phyloP scores from a whole-genome alignment of 2,888 invertebrate genomes.

The Ctena decussata region DNA sequence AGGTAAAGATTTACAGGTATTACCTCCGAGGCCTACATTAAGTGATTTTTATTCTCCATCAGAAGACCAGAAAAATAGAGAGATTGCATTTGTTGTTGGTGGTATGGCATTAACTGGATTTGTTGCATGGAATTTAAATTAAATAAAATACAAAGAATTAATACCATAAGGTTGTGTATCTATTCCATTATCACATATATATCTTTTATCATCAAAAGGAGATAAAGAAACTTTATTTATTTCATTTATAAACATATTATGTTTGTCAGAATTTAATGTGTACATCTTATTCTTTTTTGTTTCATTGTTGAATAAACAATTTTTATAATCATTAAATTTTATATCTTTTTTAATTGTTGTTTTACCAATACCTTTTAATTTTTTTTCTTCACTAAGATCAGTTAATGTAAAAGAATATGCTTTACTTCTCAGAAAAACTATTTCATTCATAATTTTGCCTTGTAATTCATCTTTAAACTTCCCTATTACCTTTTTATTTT shows the following conservation, averaged over 20 bases:
- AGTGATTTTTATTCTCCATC: constrained; percentile 36
- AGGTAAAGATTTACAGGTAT: constrained; percentile 19
- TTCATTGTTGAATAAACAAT: constrained; percentile 28
- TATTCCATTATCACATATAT: constrained; percentile 39
- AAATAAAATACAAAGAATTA: constrained; percentile 24
- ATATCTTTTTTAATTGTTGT: constrained; percentile 25
- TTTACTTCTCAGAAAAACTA: constrained; percentile 43
- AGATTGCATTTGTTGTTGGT: constrained; percentile 24
- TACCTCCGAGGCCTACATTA: constrained; percentile 20
- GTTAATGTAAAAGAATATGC: constrained; percentile 19
- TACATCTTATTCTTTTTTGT: constrained; percentile 31
- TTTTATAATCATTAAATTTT: constrained; percentile 12
- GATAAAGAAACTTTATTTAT: constrained; percentile 21
- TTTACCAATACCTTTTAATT: constrained; percentile 32
- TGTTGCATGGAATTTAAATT: constrained; percentile 21
- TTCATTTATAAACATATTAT: constrained; percentile 45
- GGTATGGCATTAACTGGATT: constrained; percentile 30
- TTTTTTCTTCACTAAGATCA: constrained; percentile 23
- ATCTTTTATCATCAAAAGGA: constrained; percentile 39
- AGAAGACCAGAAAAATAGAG: constrained; percentile 8
- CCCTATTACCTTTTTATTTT: constrained; percentile 40
- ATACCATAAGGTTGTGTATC: constrained; percentile 25
- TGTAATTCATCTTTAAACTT: constrained; percentile 54
- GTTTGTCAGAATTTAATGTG: constrained; percentile 30
- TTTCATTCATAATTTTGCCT: constrained; percentile 39